These are phyloP conservation scores for Brachypteracias leptosomus DNA, from an alignment of 2,113 vertebrate genomes.

Conservation along the genomic window DNA sequence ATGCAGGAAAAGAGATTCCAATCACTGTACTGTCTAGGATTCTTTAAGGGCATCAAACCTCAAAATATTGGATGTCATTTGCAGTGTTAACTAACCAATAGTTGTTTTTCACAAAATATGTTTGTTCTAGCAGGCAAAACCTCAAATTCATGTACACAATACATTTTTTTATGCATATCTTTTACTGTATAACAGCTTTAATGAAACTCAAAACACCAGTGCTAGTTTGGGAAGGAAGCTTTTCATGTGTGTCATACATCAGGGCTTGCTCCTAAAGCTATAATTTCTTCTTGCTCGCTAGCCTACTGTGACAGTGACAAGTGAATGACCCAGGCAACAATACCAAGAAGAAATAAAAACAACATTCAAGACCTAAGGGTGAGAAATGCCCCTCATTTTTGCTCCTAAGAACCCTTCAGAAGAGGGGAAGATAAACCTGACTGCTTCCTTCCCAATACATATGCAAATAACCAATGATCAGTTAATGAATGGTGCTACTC, in stretches of 20 bases:
- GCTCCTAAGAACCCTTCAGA: background rate
- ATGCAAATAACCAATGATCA: conserved; percentile 42
- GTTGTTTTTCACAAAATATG: background rate
- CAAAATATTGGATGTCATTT: background rate
- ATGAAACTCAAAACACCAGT: background rate
- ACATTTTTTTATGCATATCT: background rate
- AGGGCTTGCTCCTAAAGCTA: background rate
- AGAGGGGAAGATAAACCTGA: conserved; percentile 28
- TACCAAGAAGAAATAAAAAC: conserved; percentile 31
- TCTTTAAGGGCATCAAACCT: background rate
- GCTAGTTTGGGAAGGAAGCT: background rate
- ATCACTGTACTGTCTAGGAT: background rate
- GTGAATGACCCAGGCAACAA: conserved; percentile 17
- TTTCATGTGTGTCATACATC: background rate
- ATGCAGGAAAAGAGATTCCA: background rate
- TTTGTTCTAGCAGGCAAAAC: background rate
- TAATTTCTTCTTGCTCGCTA: background rate
- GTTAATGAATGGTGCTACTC: conserved; percentile 38
- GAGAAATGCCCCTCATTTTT: conserved; percentile 10
- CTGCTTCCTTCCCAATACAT: background rate
- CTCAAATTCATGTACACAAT: background rate
- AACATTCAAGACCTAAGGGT: background rate
- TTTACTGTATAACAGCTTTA: background rate
- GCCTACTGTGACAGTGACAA: background rate
- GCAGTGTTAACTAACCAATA: background rate